Evolutionary conservation across 2,888 invertebrate genomes (phyloP), one percentile per base, ranked within the genome.

Genomic region (Lampropteryx suffumata): DNA sequence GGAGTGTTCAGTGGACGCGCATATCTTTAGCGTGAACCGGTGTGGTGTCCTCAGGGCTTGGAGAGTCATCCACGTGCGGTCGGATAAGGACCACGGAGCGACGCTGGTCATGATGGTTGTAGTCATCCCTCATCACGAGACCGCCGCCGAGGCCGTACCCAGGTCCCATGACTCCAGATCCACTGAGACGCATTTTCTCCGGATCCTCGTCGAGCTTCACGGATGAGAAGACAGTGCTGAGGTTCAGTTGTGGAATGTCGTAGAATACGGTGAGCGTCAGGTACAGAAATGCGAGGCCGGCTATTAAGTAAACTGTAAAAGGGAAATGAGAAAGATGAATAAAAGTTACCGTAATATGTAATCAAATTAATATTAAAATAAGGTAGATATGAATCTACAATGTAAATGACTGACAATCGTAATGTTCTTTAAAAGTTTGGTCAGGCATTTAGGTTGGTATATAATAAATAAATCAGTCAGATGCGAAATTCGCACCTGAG

Each of bases 221-320:
- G 57, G 94, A 91, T 39, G 95, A 93, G 81, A 96, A 96, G 33
- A 96, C 92, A 54, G 94, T 92, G 61, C 96, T 95, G 50, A 97
- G 84, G 82, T 97, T 97, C 65, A 97, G 90, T 85, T 97, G 96
- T 3, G 97, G 97, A 63, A 97, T 96, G 79, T 97, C 96, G 84
- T 96, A 96, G 86, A 97, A 95, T 17, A 96, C 94, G 1, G 96
- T 95, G 71, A 97, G 84, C 9, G 95, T 93, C 64, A 97, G 90
- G 95, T 97, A 96, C 91, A 97, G 93, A 84, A 95, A 94, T 11
- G 95, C 94, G 56, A 97, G 92, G 26, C 97, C 97, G 71, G 94
- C 70, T 69, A 96, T 86, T n/a, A 97, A 90, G 80, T 96, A 97
- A 57, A 92, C 96, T 96, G 91, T n/a, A 76, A 79, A 30, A 7